Conservation (phyloP, 2,797 vertebrate genomes). For the Ctenopoma kingsleyae region DNA sequence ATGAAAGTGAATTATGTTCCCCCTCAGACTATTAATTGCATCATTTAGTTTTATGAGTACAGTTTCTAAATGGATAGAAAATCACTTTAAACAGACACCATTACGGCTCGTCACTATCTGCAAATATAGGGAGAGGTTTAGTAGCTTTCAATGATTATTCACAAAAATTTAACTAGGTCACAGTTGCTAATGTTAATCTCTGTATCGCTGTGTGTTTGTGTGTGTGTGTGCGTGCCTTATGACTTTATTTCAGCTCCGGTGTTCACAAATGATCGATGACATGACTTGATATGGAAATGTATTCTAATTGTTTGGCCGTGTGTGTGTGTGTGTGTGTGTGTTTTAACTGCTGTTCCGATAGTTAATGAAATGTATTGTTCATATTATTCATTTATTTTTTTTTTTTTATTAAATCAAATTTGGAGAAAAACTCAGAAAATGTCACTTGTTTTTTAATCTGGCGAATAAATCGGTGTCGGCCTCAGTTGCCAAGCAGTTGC, state of each 20-base stretch:
- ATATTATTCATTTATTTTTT: conserved; percentile 87
- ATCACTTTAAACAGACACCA: neutral
- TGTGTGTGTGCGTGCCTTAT: conserved; percentile 78
- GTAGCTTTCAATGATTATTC: conserved; percentile 1
- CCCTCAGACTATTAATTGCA: neutral
- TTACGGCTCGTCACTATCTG: neutral
- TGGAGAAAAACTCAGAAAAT: conserved; percentile 73
- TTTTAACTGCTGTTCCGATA: conserved; percentile 90
- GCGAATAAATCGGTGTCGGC: neutral
- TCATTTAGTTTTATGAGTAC: neutral
- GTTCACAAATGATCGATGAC: conserved; percentile 41
- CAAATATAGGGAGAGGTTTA: neutral
- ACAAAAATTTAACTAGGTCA: neutral
- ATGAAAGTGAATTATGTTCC: neutral
- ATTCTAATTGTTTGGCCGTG: conserved; percentile 78
- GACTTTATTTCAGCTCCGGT: conserved; percentile 52
- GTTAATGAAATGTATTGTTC: conserved; percentile 90
- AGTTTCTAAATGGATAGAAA: neutral
- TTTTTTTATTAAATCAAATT: conserved; percentile 84
- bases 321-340: conserved; percentile 60
- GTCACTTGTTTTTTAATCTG: neutral
- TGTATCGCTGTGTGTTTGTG: conserved; percentile 46
- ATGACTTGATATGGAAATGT: conserved; percentile 64
- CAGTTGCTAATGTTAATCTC: conserved; percentile 14
- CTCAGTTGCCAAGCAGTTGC: neutral